phyloP scores from a whole-genome alignment of 2,113 vertebrate genomes.

The Probosciger aterrimus region DNA sequence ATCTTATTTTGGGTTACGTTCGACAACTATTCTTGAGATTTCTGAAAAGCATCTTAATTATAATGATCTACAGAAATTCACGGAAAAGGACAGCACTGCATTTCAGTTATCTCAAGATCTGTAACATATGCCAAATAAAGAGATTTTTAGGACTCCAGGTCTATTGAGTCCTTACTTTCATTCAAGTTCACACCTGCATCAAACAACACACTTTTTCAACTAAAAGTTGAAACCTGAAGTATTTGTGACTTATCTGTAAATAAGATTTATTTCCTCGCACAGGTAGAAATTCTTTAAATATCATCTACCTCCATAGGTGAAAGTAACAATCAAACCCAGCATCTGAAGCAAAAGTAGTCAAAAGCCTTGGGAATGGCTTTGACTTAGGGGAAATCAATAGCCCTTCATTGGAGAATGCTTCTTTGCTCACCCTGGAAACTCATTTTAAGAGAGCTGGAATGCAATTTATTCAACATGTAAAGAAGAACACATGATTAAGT shows the following conservation, averaged over 20 bases:
- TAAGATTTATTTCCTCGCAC: not conserved
- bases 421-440: not conserved
- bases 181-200: not conserved
- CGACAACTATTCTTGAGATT: not conserved
- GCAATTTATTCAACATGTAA: not conserved
- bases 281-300: not conserved
- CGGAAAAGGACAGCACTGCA: not conserved
- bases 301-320: not conserved
- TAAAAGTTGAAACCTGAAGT: not conserved
- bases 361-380: not conserved
- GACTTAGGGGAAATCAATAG: not conserved
- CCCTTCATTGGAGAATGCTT: not conserved
- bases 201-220: not conserved
- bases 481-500: not conserved
- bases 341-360: not conserved
- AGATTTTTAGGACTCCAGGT: not conserved
- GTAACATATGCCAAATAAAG: not conserved
- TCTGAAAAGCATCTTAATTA: conserved; percentile 16
- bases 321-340: not conserved
- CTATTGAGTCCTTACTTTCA: not conserved
- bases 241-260: not conserved
- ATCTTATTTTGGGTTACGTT: not conserved
- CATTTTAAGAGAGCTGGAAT: not conserved
- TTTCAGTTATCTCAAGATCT: not conserved
- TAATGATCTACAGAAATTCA: not conserved